Conservation (phyloP, 2,888 invertebrate species). For the Amphipoea oculea region DNA sequence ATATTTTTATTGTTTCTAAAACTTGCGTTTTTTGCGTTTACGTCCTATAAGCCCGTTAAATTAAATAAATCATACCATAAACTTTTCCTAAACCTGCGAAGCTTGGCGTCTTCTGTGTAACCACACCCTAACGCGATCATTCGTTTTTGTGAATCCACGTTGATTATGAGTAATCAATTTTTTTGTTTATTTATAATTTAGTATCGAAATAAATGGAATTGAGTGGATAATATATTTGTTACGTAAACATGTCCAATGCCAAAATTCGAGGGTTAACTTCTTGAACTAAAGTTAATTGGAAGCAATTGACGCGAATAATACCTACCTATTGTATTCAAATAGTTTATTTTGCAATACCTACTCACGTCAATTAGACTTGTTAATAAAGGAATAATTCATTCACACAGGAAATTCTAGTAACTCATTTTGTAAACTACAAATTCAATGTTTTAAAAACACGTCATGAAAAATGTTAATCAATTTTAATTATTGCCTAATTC, state of each 20-base stretch:
- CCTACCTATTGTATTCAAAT: slow-evolving; percentile 29
- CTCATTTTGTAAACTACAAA: not conserved
- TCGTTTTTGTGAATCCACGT: slow-evolving; percentile 79
- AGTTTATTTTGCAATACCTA: not conserved
- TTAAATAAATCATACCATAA: not conserved
- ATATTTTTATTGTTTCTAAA: too few species aligned
- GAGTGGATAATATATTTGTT: slow-evolving; percentile 67
- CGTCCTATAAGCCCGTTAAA: not conserved
- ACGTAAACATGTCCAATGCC: slow-evolving; percentile 60
- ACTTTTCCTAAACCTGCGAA: not conserved
- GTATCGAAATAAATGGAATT: slow-evolving; percentile 69
- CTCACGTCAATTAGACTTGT: slow-evolving; percentile 2
- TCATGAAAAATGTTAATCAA: not conserved
- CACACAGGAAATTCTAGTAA: not conserved
- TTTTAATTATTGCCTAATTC: not conserved
- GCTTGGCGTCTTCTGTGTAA: slow-evolving; percentile 58
- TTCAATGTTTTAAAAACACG: not conserved
- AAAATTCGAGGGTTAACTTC: slow-evolving; percentile 38
- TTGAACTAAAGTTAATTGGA: slow-evolving; percentile 40
- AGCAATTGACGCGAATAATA: slow-evolving; percentile 9
- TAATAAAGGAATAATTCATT: slow-evolving; percentile 7
- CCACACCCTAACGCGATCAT: slow-evolving; percentile 68
- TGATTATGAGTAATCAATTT: slow-evolving; percentile 79
- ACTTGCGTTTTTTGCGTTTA: too few species aligned
- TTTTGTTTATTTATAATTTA: slow-evolving; percentile 80